phyloP scores from a whole-genome alignment of 2,888 invertebrate species.

The Matsumyia berberina region DNA sequence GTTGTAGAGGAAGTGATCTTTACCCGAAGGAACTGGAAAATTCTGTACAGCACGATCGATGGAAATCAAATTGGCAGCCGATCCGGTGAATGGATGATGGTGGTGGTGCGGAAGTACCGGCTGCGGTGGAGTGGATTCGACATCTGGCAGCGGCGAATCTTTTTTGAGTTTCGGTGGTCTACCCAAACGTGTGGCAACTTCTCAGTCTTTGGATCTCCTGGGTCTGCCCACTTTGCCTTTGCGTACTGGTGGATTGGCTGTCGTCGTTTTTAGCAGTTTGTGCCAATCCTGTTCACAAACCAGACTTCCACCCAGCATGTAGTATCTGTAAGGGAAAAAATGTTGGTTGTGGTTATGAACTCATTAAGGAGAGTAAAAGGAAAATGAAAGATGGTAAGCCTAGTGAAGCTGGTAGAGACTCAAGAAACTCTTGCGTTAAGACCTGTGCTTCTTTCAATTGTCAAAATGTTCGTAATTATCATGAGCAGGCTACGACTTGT shows the following conservation, averaged over 20 bases:
- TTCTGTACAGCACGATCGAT: constrained; percentile 56
- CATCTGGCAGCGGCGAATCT: constrained; percentile 69
- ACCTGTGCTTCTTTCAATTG: no score
- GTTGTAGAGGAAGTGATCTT: constrained; percentile 77
- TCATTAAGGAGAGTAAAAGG: neutral
- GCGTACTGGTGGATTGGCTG: constrained; percentile 88
- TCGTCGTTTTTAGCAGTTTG: constrained; percentile 90
- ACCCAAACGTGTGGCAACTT: constrained; percentile 78
- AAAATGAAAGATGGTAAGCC: no score
- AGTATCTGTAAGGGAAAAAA: constrained; percentile 86
- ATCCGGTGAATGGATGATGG: constrained; percentile 46
- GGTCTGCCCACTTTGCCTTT: constrained; percentile 93
- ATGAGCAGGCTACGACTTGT: no score
- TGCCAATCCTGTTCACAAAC: constrained; percentile 97
- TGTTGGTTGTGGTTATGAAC: neutral
- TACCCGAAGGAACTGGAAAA: constrained; percentile 55
- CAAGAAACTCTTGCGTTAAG: no score
- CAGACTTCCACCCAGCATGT: constrained; percentile 93
- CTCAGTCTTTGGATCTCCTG: constrained; percentile 93
- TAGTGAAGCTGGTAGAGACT: no score
- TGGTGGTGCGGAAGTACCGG: constrained; percentile 51
- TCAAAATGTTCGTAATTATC: no score
- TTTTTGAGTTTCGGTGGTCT: constrained; percentile 79
- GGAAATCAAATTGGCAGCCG: constrained; percentile 48
- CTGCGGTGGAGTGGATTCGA: constrained; percentile 50